A percentile compares a stretch with the other conserved stretches of the same genome.
Evolutionary conservation across 2,888 invertebrate species (phyloP).

Genomic region (Coremacera marginata): DNA sequence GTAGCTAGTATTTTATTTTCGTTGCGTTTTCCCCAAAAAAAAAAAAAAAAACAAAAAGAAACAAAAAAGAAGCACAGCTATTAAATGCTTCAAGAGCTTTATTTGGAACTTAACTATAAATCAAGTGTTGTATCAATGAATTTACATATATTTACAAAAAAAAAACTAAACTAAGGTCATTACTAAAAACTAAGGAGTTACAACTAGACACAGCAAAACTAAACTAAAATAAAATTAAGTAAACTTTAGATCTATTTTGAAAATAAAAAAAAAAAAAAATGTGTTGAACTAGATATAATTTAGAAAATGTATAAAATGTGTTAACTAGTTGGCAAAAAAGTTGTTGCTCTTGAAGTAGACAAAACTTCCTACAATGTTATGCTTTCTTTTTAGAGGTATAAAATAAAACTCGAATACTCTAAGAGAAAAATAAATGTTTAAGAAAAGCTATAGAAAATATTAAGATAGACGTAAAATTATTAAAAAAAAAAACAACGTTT

Average conservation of each 20-base stretch:
- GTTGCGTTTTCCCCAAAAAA: too few species aligned
- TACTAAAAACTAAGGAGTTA: not conserved
- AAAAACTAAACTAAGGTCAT: conserved; percentile 36
- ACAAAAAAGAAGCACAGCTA: too few species aligned
- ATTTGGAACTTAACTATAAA: conserved; percentile 36
- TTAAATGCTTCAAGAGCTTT: not conserved
- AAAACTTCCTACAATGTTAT: not conserved
- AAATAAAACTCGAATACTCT: not conserved
- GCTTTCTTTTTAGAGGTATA: not conserved
- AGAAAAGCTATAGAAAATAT: not conserved
- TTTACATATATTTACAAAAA: conserved; percentile 47
- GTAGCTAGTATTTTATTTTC: too few species aligned
- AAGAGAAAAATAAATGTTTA: not conserved
- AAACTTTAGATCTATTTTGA: not conserved
- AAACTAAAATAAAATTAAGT: not conserved
- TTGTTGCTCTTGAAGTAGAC: not conserved
- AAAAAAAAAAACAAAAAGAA: too few species aligned
- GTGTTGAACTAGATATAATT: not conserved
- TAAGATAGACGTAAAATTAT: not conserved
- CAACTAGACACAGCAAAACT: too few species aligned
- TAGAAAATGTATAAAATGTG: not conserved
- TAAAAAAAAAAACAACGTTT: not conserved
- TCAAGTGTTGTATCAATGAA: conserved; percentile 54
- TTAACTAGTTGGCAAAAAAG: conserved; percentile 1
- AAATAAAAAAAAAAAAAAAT: not conserved